Evolutionary conservation across 2,888 invertebrate genomes (phyloP), one percentile per base, ranked within the genome.

Genomic region (Clepsis dumicolana): DNA sequence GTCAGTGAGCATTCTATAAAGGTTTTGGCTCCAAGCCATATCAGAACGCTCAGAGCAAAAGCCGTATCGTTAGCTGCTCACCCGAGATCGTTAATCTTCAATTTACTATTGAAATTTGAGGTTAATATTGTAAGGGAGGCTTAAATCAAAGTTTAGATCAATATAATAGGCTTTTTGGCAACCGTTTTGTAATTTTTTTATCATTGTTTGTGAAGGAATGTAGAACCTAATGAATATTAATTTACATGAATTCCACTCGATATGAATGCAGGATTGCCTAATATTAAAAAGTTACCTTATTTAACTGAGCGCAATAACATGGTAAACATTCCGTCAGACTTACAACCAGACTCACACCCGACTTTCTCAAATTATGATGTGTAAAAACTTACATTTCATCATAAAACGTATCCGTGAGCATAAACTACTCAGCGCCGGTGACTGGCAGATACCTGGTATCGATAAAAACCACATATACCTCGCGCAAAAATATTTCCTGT

Each of bases 301-400:
- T 18, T 56, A 56, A 56, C 48, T 35, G 35, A 62, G 61, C 61
- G 16, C 14, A 54, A 66, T 38, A 44, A 44, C 44, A 7, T 62
- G 54, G 48, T 35, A 24, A 32, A 32, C 54, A 54, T 21, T 10
- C 27, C 12, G 56, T 24, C 56, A 54, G 16, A n/a, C 4, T 38
- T 38, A 38, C 38, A n/a, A 41, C 41, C 41, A 67, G 56, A 53
- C 56, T 24, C 53, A 54, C 52, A 54, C n/a, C 12, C 53, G 25
- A 63, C 67, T 67, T 67, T 67, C 67, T 57, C 56, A 56, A 62
- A 61, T 65, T 54, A 60, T 69, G 44, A 64, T 38, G 48, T 61
- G 54, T 60, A 65, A 68, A 65, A 70, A 63, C 52, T 57, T 61
- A 54, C 24, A 60, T 70, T 70, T 60, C 61, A 65, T 64, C 65